Base-by-base conservation (phyloP, 1,140 invertebrate species). In the Platyura marginata region DNA sequence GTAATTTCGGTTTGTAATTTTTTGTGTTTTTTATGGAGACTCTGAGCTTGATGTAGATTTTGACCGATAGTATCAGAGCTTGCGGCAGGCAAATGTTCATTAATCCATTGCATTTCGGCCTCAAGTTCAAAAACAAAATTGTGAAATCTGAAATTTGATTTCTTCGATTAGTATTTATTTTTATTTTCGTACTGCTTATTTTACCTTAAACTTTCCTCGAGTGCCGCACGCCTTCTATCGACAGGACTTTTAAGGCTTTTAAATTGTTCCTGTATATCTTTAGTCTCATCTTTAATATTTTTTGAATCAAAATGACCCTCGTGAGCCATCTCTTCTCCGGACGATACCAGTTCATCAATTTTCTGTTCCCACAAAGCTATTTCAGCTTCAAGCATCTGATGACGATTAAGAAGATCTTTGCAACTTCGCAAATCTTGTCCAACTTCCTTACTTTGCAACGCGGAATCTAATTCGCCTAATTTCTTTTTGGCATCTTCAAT, bases 81-180 rank as follows among this genome's bases (percentile, higher is more conserved):
- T 2, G 85, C 89, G 3, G 81, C 70, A 3, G 82, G 80, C 42
- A 82, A 56, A 48, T 91, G 83, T 59, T 97, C 94, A 25, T 79
- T 78, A 42, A 97, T 91, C 93, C 93, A 98, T 56, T 93, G 88
- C 50, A 94, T 67, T 62, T 98, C 92, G 0, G 80, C 79, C 44
- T 94, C 86, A 25, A 94, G 69, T 59, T 96, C 89, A 57, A 95
- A 95, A 20, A 80, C 79, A 64, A 96, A 94, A 60, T 96, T 92
- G 58, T 96, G 90, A 54, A 85, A 84, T 45, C 81, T 73, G 41
- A 71, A 59, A 39, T 50, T 43, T 13, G 21, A 21, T 3, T n/a
- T 16, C n/a, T n/a, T 39, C 5, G 13, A 13, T 39, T 39, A 21
- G n/a, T 37, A 15, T 37, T 6, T 8, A 5, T 8, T 15, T 37